Evolutionary conservation across 2,113 vertebrate species (phyloP).

Genomic region (Calonectris borealis): DNA sequence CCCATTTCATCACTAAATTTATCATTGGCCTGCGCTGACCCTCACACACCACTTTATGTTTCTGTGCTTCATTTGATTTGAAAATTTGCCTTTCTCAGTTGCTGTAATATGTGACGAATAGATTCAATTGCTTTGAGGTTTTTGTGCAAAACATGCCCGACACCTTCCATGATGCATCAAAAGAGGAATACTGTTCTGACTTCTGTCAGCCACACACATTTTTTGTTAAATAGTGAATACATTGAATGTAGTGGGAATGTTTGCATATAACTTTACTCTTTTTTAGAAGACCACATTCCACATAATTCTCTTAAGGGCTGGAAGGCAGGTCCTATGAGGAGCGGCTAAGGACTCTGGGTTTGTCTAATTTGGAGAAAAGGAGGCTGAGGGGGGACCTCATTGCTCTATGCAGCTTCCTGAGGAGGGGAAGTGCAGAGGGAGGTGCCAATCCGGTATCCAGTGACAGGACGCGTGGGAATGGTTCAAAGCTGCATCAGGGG

Average conservation of each 20-base stretch:
- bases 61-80: not conserved
- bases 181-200: not conserved
- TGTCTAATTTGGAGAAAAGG: not conserved
- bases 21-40: not conserved
- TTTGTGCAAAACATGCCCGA: not conserved
- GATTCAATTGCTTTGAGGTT: not conserved
- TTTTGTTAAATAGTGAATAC: not conserved
- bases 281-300: not conserved
- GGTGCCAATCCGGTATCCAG: rapidly evolving
- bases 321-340: not conserved
- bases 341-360: not conserved
- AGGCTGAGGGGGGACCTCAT: rapidly evolving
- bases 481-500: not conserved
- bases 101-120: not conserved
- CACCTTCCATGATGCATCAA: not conserved
- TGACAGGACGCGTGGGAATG: rapidly evolving
- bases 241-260: not conserved
- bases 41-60: not conserved
- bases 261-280: not conserved
- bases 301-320: not conserved
- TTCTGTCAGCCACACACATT: not conserved
- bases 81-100: conserved; percentile 16
- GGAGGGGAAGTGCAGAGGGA: not conserved
- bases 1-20: not conserved
- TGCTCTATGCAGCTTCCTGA: not conserved